Evolutionary conservation across 2,797 vertebrate genomes (phyloP).

Genomic region (Myotis daubentonii): DNA sequence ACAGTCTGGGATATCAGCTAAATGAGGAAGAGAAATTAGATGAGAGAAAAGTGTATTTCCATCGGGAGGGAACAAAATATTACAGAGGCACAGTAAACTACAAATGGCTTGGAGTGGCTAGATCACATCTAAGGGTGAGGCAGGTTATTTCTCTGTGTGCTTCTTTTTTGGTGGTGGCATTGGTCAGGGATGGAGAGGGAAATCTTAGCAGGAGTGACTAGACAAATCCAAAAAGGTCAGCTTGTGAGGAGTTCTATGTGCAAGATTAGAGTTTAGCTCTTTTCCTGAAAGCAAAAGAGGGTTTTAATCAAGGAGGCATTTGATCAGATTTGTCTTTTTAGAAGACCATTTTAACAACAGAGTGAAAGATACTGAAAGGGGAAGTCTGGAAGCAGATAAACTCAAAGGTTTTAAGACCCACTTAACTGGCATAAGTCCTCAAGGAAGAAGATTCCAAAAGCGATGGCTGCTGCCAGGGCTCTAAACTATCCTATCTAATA

Average conservation of each 20-base stretch:
- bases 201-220: neutral
- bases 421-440: neutral
- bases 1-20: neutral
- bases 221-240: neutral
- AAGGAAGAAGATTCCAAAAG: neutral
- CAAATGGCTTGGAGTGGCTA: neutral
- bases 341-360: neutral
- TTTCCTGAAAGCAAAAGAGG: slow-evolving; percentile 34
- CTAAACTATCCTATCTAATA: no score
- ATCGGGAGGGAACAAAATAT: neutral
- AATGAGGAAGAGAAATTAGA: neutral
- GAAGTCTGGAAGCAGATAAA: neutral
- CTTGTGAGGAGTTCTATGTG: neutral
- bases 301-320: slow-evolving; percentile 5
- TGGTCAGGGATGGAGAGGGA: neutral
- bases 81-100: neutral
- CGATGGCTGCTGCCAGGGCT: neutral
- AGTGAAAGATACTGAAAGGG: neutral
- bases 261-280: slow-evolving; percentile 15
- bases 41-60: neutral
- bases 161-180: neutral
- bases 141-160: neutral
- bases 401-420: neutral
- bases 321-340: neutral
- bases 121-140: neutral